Conservation (phyloP, 1,140 invertebrate species). For the Agrypnia vestita region DNA sequence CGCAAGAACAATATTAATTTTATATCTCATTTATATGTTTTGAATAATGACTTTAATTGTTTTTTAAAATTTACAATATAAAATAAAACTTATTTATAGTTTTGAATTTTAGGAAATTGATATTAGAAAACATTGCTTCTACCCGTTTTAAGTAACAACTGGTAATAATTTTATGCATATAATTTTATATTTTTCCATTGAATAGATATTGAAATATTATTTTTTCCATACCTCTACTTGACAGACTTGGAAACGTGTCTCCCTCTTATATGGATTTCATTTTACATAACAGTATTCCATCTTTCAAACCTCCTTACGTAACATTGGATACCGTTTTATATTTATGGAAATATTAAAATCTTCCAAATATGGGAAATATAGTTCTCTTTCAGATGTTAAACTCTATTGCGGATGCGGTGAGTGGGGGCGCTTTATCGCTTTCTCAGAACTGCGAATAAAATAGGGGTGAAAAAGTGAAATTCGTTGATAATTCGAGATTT, state of each 20-base stretch:
- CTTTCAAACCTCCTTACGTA: background rate
- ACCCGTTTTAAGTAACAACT: too few species aligned
- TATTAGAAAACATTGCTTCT: background rate
- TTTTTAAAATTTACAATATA: conserved; percentile 27
- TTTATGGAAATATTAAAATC: conserved; percentile 43
- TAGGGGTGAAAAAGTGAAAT: background rate
- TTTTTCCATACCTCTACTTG: too few species aligned
- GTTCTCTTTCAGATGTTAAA: conserved; percentile 37
- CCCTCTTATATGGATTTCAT: too few species aligned
- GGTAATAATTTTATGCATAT: too few species aligned
- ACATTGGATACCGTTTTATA: conserved; percentile 23
- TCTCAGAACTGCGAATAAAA: background rate
- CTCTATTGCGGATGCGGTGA: conserved; percentile 18
- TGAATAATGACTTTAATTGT: conserved; percentile 35
- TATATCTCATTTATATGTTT: conserved; percentile 37
- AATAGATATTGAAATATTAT: too few species aligned
- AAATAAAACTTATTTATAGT: background rate
- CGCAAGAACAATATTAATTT: conserved; percentile 44
- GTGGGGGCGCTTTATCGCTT: conserved; percentile 22
- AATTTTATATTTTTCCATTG: too few species aligned
- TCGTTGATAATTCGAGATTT: too few species aligned
- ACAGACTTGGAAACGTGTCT: too few species aligned
- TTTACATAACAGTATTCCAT: background rate
- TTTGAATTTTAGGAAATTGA: background rate
- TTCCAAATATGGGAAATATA: background rate